Percentiles rank a stretch among this genome's conserved stretches.
These are phyloP conservation scores for Myoxocephalus aenaeus DNA, from an alignment of 2,797 vertebrate species.

Conservation along the genomic window DNA sequence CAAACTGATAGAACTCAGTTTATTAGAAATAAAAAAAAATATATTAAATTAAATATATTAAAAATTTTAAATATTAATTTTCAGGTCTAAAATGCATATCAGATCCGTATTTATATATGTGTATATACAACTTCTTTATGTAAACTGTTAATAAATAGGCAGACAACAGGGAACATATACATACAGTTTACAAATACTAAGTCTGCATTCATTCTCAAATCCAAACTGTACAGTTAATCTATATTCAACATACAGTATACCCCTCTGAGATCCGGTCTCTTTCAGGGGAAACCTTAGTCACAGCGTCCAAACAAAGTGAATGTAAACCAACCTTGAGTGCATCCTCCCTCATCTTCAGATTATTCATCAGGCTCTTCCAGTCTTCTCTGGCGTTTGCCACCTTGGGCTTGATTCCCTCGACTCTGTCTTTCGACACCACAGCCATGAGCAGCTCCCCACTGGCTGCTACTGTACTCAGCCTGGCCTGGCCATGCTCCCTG, in stretches of 20 bases:
- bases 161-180: background rate
- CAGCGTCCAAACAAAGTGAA: constrained; percentile 15
- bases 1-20: background rate
- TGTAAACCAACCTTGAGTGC: constrained; percentile 86
- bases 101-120: background rate
- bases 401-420: constrained; percentile 88
- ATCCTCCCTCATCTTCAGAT: constrained; percentile 90
- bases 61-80: too few species aligned
- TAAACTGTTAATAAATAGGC: background rate
- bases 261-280: background rate
- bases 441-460: constrained; percentile 92
- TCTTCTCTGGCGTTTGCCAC: constrained; percentile 88
- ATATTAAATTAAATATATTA: too few species aligned
- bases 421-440: constrained; percentile 89
- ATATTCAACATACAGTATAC: background rate
- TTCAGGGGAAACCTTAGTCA: background rate
- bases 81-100: background rate
- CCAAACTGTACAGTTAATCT: background rate
- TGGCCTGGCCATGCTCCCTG: constrained; percentile 93
- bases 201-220: constrained; percentile 7
- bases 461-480: constrained; percentile 88
- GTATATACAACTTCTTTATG: background rate
- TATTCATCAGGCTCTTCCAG: constrained; percentile 93
- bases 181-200: background rate
- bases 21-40: too few species aligned